phyloP scores from a whole-genome alignment of 92 coral and sea anemone genomes.

The Chrysogorgia sp. region DNA sequence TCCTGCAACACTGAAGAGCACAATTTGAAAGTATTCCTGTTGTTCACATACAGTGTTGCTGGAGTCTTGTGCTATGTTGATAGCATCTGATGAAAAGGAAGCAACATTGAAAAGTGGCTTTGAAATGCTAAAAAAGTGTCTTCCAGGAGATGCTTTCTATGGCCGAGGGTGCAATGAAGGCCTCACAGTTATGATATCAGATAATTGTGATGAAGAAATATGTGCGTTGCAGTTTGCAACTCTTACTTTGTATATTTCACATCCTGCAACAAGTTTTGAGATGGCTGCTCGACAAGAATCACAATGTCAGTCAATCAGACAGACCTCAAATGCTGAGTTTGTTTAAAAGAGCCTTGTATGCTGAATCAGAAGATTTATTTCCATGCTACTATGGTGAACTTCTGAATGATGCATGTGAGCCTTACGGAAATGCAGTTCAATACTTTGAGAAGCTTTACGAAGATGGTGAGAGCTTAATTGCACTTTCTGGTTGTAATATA shows the following conservation, averaged over 20 bases:
- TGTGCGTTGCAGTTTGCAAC: conserved; percentile 17
- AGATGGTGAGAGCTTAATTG: conserved; percentile 41
- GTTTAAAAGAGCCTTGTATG: conserved; percentile 57
- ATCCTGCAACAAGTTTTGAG: conserved; percentile 27
- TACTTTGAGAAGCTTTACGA: conserved; percentile 45
- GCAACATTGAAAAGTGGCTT: conserved; percentile 44
- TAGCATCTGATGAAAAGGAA: conserved; percentile 31
- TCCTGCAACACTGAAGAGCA: conserved; percentile 42
- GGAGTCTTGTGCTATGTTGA: conserved; percentile 40
- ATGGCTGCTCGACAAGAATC: conserved; percentile 26
- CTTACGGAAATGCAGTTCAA: conserved; percentile 44
- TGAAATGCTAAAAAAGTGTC: conserved; percentile 43
- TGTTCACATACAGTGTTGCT: conserved; percentile 42
- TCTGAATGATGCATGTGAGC: conserved; percentile 53
- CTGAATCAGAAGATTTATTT: conserved; percentile 55
- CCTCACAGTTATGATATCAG: conserved; percentile 44
- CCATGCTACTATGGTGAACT: conserved; percentile 52
- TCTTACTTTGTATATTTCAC: conserved; percentile 42
- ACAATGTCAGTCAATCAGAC: conserved; percentile 55
- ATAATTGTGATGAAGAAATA: conserved; percentile 43
- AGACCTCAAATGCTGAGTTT: conserved; percentile 60
- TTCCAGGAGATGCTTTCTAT: conserved; percentile 62
- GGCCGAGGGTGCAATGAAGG: conserved; percentile 57
- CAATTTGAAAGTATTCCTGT: conserved; percentile 6
- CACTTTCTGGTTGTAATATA: conserved; percentile 62